A percentile compares a stretch with the other conserved stretches of the same genome.
phyloP scores from a whole-genome alignment of 2,113 vertebrate species.

The Triplophysa rosa region DNA sequence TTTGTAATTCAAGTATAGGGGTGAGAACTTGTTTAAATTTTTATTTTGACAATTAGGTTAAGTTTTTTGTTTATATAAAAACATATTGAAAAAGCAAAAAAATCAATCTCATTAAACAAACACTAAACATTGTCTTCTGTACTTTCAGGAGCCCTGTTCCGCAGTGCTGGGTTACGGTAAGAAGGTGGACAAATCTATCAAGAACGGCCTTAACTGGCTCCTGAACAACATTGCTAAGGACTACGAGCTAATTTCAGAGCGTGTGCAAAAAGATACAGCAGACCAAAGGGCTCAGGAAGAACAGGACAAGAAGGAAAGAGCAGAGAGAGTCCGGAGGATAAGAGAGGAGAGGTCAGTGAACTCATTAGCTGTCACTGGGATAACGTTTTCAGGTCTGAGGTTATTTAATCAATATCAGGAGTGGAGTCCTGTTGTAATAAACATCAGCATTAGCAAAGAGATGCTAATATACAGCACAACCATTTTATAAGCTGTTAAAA shows the following conservation, averaged over 20 bases:
- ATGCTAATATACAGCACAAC: no score
- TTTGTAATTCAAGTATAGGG: neutral
- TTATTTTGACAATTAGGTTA: neutral
- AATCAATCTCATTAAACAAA: neutral
- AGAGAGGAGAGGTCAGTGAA: conserved; percentile 84
- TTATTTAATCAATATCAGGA: no score
- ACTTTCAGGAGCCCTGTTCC: conserved; percentile 87
- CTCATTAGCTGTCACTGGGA: neutral
- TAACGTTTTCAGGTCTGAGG: neutral
- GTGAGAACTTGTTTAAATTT: conserved; percentile 13
- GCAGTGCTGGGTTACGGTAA: conserved; percentile 87
- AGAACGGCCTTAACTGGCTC: conserved; percentile 91
- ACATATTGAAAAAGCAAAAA: neutral
- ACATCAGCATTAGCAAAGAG: no score
- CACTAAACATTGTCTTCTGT: neutral
- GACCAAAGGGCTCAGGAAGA: conserved; percentile 89
- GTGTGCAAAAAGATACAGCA: conserved; percentile 87
- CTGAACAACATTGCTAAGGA: conserved; percentile 90
- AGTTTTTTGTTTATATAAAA: neutral
- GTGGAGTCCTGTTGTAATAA: no score
- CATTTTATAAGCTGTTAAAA: no score
- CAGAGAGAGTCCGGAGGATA: conserved; percentile 83
- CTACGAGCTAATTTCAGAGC: conserved; percentile 88
- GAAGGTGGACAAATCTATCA: conserved; percentile 93
- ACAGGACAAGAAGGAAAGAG: conserved; percentile 86